These are phyloP conservation scores for Indicator indicator DNA, from an alignment of 2,113 vertebrate genomes.

Conservation along the genomic window DNA sequence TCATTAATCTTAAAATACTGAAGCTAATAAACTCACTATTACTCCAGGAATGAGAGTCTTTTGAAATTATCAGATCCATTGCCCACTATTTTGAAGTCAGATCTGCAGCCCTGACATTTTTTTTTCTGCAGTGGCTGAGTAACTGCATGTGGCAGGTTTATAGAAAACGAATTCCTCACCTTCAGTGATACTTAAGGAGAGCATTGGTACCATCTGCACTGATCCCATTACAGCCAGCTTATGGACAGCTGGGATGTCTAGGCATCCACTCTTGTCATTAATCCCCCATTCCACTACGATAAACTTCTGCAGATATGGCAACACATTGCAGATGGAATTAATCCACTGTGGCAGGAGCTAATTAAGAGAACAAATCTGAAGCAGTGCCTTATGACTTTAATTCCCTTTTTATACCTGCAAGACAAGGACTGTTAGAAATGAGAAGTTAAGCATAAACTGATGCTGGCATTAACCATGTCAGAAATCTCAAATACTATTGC, in stretches of 20 bases:
- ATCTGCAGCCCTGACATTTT: not conserved
- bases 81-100: not conserved
- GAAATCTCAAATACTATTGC: not conserved
- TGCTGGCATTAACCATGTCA: conserved; percentile 24
- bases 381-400: conserved; percentile 53
- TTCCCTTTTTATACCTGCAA: conserved; percentile 63
- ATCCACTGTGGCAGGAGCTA: conserved; percentile 65
- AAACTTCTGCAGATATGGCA: conserved; percentile 61
- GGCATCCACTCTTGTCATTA: conserved; percentile 38
- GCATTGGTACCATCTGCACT: conserved; percentile 58
- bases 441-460: conserved; percentile 31
- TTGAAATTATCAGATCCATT: not conserved
- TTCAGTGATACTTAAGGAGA: not conserved
- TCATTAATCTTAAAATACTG: not conserved
- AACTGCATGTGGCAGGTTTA: conserved; percentile 24
- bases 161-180: conserved; percentile 16
- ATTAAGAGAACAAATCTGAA: conserved; percentile 67
- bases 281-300: conserved; percentile 39
- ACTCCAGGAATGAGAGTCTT: not conserved
- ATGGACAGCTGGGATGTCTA: conserved; percentile 9
- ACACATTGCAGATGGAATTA: conserved; percentile 60
- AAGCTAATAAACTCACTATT: not conserved
- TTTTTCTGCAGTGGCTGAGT: conserved; percentile 6
- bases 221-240: conserved; percentile 23
- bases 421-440: conserved; percentile 60